Evolutionary conservation across 2,888 invertebrate genomes (phyloP).

Genomic region (Eledone cirrhosa): DNA sequence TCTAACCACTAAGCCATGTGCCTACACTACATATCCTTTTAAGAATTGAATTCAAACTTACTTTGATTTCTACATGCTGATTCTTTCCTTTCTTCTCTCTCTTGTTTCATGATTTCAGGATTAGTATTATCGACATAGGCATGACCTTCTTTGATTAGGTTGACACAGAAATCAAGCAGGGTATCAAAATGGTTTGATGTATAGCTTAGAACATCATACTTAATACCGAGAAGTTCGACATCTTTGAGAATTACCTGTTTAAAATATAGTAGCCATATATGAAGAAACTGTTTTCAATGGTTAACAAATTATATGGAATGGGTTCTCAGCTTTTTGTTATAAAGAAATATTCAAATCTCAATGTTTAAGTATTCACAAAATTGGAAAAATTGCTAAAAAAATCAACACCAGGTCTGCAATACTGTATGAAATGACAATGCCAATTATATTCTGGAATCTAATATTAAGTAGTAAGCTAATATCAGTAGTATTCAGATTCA

Average conservation of each 20-base stretch:
- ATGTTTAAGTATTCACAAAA: no score
- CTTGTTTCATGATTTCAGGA: slow-evolving; percentile 91
- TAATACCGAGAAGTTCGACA: slow-evolving; percentile 87
- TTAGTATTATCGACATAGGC: slow-evolving; percentile 98
- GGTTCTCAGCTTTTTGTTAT: no score
- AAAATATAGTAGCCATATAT: background rate
- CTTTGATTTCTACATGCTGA: slow-evolving; percentile 86
- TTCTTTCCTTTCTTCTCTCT: slow-evolving; percentile 87
- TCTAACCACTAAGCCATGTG: no score
- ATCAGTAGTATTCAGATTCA: no score
- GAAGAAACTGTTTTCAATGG: background rate
- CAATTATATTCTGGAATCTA: no score
- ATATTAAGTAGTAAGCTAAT: no score
- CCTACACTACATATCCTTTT: background rate
- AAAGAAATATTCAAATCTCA: no score
- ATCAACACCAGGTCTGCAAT: no score
- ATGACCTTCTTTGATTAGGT: slow-evolving; percentile 84
- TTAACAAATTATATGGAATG: no score
- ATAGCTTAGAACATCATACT: slow-evolving; percentile 90
- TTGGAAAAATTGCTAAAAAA: no score
- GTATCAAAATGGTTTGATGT: slow-evolving; percentile 97
- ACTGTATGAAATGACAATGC: no score
- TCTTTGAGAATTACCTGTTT: slow-evolving; percentile 85
- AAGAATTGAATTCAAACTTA: slow-evolving; percentile 73
- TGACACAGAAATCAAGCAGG: slow-evolving; percentile 87